Percentiles rank a stretch among this genome's conserved stretches.
These are phyloP conservation scores for Pilophorus perplexus DNA, from an alignment of 2,888 invertebrate species.

Conservation along the genomic window DNA sequence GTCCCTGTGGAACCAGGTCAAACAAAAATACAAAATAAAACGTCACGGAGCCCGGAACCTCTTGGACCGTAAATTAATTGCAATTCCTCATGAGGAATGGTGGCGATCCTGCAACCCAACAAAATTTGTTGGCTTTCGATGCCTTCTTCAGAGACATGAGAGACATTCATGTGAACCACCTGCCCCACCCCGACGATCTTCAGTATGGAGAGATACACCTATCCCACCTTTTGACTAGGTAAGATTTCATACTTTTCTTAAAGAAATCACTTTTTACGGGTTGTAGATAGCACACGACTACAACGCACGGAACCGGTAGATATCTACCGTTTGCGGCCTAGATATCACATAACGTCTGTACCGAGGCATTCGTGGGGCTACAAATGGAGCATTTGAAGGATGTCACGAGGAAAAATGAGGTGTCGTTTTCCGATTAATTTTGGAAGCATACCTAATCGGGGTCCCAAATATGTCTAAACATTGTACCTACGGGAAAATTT, in stretches of 20 bases:
- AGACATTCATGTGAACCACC: background rate
- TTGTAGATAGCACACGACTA: background rate
- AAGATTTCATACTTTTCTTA: background rate
- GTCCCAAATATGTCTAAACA: no score
- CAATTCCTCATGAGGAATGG: background rate
- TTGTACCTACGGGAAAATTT: no score
- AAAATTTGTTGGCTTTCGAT: background rate
- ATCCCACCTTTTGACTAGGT: background rate
- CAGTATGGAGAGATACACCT: background rate
- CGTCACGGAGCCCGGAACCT: background rate
- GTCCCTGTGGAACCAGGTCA: no score
- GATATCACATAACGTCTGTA: no score
- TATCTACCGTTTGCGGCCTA: no score
- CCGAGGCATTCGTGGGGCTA: no score
- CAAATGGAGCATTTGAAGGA: no score
- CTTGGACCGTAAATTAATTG: background rate
- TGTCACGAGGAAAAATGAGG: no score
- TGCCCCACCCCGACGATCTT: background rate
- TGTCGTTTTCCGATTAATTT: no score
- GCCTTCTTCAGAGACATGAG: no score
- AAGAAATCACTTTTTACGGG: background rate
- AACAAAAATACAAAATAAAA: no score
- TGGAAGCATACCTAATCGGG: no score
- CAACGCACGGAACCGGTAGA: background rate
- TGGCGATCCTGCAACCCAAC: background rate